Evolutionary conservation across 2,113 vertebrate genomes (phyloP).

Genomic region (Podocnemis expansa): DNA sequence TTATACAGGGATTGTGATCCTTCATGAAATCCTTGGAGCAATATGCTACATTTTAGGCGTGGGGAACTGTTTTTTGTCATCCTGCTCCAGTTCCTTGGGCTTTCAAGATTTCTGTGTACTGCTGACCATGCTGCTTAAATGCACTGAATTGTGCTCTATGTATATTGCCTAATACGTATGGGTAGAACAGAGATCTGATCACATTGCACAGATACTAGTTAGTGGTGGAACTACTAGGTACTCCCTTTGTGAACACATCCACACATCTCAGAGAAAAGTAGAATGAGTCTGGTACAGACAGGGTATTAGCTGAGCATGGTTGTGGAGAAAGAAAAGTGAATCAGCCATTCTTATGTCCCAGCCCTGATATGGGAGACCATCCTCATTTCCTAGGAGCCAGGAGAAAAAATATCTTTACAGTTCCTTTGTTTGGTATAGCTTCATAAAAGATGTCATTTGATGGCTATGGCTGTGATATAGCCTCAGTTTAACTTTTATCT

Average conservation of each 20-base stretch:
- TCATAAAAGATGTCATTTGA: not conserved
- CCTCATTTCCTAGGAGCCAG: not conserved
- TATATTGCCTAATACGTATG: not conserved
- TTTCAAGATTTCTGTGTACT: not conserved
- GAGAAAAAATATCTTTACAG: not conserved
- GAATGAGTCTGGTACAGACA: not conserved
- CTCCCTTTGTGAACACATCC: accelerated
- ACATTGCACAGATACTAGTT: not conserved
- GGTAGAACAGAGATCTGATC: accelerated
- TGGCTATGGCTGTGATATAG: not conserved
- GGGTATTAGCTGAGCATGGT: not conserved
- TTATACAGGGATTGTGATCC: not conserved
- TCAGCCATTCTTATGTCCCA: not conserved
- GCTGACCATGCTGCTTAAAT: accelerated
- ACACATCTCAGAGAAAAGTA: not conserved
- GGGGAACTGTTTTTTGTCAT: not conserved
- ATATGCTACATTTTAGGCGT: not conserved
- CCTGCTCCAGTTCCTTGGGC: accelerated
- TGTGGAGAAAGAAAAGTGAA: not conserved
- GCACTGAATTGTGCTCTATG: too few species aligned
- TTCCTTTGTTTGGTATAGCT: not conserved
- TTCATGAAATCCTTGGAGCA: not conserved
- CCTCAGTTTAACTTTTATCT: not conserved
- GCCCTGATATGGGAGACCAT: not conserved
- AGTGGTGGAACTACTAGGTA: accelerated